Percentiles rank a stretch among this genome's conserved stretches.
These are phyloP conservation scores for Climacteris rufus DNA, from an alignment of 2,113 vertebrate species.

Conservation along the genomic window DNA sequence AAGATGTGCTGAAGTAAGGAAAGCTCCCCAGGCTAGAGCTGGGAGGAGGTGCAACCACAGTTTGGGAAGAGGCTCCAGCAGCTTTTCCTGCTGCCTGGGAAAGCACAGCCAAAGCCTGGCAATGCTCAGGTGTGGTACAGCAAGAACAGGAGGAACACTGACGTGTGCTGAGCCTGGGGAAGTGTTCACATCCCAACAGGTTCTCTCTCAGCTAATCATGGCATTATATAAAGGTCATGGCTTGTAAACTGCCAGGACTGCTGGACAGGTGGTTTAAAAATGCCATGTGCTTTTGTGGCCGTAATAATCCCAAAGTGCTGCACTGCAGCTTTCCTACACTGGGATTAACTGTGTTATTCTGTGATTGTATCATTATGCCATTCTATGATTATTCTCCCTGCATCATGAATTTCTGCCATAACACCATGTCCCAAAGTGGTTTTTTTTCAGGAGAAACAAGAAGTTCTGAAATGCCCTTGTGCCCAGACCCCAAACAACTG, in stretches of 20 bases:
- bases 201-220: background rate
- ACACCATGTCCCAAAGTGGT: background rate
- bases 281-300: background rate
- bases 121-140: background rate
- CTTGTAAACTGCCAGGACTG: background rate
- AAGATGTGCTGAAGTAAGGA: background rate
- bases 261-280: background rate
- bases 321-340: background rate
- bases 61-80: background rate
- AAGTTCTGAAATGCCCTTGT: background rate
- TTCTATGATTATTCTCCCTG: background rate
- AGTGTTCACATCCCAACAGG: background rate
- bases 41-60: background rate
- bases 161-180: background rate
- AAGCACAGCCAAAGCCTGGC: background rate
- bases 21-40: background rate
- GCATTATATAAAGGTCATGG: background rate
- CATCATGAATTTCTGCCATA: background rate
- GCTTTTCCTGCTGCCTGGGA: background rate
- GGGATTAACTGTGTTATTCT: background rate
- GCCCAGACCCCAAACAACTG: background rate
- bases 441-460: background rate
- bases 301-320: background rate
- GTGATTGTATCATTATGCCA: too few species aligned
- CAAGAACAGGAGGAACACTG: background rate